A percentile compares a stretch with the other conserved stretches of the same genome.
Evolutionary conservation across 2,888 invertebrate species (phyloP).

Genomic region (Ormyrus pomaceus): DNA sequence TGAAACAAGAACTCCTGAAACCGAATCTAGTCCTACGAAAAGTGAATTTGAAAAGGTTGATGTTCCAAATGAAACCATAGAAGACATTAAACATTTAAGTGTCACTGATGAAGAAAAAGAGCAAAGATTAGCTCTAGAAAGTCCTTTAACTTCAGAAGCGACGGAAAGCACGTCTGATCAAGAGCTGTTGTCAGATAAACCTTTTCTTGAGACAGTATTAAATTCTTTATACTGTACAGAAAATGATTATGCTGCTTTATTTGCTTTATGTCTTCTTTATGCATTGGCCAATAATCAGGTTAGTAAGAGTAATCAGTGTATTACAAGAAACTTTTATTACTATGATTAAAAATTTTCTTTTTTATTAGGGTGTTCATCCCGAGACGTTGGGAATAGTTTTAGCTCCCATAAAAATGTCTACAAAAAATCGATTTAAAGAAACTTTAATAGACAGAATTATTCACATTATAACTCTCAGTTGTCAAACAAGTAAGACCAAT

Average conservation of each 20-base stretch:
- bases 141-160: slow-evolving; percentile 60
- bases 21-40: slow-evolving; percentile 42
- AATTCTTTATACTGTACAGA: slow-evolving; percentile 91
- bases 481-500: slow-evolving; percentile 86
- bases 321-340: background rate
- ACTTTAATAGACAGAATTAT: slow-evolving; percentile 89
- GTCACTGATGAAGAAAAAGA: slow-evolving; percentile 97
- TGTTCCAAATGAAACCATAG: slow-evolving; percentile 57
- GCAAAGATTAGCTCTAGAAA: slow-evolving; percentile 75
- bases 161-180: slow-evolving; percentile 52
- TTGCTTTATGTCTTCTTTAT: slow-evolving; percentile 93
- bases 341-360: background rate
- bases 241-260: slow-evolving; percentile 95
- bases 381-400: slow-evolving; percentile 88
- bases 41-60: slow-evolving; percentile 48
- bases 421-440: slow-evolving; percentile 85
- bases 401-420: slow-evolving; percentile 78
- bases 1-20: slow-evolving; percentile 61
- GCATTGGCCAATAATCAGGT: slow-evolving; percentile 97
- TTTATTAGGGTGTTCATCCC: slow-evolving; percentile 84
- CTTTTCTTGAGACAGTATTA: slow-evolving; percentile 93
- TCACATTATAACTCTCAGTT: slow-evolving; percentile 88
- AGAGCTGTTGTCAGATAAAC: slow-evolving; percentile 79
- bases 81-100: slow-evolving; percentile 79
- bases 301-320: too few species aligned